These are phyloP conservation scores for Heliconius charithonia DNA, from an alignment of 2,888 invertebrate species.

Conservation along the genomic window DNA sequence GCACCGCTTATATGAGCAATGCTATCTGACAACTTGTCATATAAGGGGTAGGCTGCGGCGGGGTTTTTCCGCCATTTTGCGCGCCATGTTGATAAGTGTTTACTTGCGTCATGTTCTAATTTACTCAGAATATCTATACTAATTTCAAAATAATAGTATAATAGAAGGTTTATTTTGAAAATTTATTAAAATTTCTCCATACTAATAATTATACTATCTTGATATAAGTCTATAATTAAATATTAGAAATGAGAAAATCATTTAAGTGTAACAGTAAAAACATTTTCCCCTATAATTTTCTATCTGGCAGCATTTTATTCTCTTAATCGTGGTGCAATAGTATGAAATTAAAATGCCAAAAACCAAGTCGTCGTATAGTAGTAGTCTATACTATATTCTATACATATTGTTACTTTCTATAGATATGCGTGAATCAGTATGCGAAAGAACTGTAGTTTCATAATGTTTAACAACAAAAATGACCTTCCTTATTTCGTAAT, in stretches of 20 bases:
- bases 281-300: constrained; percentile 13
- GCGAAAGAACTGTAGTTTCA: constrained; percentile 6
- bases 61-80: constrained; percentile 47
- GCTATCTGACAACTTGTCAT: constrained; percentile 66
- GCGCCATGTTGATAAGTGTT: constrained; percentile 68
- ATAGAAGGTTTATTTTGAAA: neutral
- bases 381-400: neutral
- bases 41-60: constrained; percentile 49
- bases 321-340: constrained; percentile 34
- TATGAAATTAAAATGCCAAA: constrained; percentile 16
- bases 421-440: constrained; percentile 4
- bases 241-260: neutral
- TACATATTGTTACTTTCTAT: neutral
- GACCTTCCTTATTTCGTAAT: neutral
- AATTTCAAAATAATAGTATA: neutral
- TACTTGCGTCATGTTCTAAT: constrained; percentile 47
- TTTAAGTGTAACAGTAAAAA: neutral
- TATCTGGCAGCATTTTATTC: constrained; percentile 18
- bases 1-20: constrained; percentile 77
- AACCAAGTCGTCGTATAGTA: neutral
- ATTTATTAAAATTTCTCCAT: neutral
- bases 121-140: constrained; percentile 16
- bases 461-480: constrained; percentile 28
- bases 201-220: neutral
- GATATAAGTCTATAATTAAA: neutral